phyloP scores from a whole-genome alignment of 2,888 invertebrate genomes.

The Drosophila kokeensis region DNA sequence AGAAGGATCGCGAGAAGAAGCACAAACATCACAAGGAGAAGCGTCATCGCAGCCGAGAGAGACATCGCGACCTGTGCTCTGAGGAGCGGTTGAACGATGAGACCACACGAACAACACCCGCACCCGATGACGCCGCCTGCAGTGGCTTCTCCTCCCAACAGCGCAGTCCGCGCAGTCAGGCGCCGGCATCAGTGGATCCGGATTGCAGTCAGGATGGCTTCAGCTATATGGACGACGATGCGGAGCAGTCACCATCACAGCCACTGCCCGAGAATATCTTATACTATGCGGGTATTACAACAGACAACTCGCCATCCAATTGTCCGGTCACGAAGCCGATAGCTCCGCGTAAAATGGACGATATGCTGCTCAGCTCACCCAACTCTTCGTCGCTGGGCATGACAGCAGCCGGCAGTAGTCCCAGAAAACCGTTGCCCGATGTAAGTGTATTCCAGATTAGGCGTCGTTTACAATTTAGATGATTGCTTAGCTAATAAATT shows the following conservation, averaged over 20 bases:
- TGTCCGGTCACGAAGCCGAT: constrained; percentile 84
- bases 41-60: constrained; percentile 85
- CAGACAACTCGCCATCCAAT: constrained; percentile 84
- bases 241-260: constrained; percentile 83
- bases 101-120: constrained; percentile 10
- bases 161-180: constrained; percentile 61
- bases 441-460: constrained; percentile 47
- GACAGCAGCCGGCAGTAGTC: constrained; percentile 51
- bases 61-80: constrained; percentile 45
- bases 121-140: constrained; percentile 52
- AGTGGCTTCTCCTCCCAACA: constrained; percentile 52
- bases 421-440: constrained; percentile 76
- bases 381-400: constrained; percentile 65
- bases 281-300: constrained; percentile 84
- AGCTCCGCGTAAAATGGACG: constrained; percentile 80
- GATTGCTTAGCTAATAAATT: background rate
- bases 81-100: constrained; percentile 51
- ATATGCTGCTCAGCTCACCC: constrained; percentile 73
- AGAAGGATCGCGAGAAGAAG: constrained; percentile 90
- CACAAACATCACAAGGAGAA: constrained; percentile 90
- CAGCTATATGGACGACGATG: constrained; percentile 86
- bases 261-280: constrained; percentile 83
- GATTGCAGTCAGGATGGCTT: constrained; percentile 88
- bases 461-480: background rate
- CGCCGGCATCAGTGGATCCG: constrained; percentile 81